Percentiles rank a stretch among this genome's conserved stretches.
Conservation (phyloP, 2,888 invertebrate species). For the Apeira syringaria region DNA sequence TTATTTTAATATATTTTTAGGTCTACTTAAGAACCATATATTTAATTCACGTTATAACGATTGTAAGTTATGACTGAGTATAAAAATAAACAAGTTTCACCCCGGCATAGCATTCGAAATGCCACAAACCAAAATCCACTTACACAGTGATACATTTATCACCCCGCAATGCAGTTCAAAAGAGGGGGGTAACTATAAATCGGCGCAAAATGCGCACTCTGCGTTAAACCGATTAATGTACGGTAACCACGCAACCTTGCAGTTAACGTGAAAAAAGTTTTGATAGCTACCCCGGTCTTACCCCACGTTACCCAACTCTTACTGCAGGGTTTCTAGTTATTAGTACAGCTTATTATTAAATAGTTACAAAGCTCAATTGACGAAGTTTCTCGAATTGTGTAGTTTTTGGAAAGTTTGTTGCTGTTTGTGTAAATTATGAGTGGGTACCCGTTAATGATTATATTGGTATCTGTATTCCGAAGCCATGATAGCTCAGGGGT, state of each 20-base stretch:
- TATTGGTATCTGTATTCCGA: too few relatives aligned
- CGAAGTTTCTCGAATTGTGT: constrained; percentile 21
- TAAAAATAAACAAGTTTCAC: neutral
- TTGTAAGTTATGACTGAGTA: too few relatives aligned
- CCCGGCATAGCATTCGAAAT: neutral
- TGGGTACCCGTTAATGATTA: too few relatives aligned
- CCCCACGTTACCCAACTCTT: constrained; percentile 13
- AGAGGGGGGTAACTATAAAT: constrained; percentile 27
- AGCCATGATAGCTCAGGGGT: too few relatives aligned
- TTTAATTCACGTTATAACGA: too few relatives aligned
- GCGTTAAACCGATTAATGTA: constrained; percentile 34
- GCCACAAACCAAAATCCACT: constrained; percentile 15
- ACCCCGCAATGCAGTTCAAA: constrained; percentile 33
- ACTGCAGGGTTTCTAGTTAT: constrained; percentile 30
- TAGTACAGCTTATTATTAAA: constrained; percentile 33
- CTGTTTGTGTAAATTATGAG: constrained; percentile 18
- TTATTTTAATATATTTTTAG: too few relatives aligned
- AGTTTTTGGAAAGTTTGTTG: constrained; percentile 26
- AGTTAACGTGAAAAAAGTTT: constrained; percentile 25
- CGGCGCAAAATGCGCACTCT: constrained; percentile 30
- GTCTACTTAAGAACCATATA: too few relatives aligned
- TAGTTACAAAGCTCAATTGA: constrained; percentile 21
- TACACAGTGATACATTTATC: constrained; percentile 20
- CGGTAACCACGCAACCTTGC: constrained; percentile 32
- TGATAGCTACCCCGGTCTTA: neutral